Conservation (phyloP, 1,140 invertebrate genomes). For the Psilanteris sp. region DNA sequence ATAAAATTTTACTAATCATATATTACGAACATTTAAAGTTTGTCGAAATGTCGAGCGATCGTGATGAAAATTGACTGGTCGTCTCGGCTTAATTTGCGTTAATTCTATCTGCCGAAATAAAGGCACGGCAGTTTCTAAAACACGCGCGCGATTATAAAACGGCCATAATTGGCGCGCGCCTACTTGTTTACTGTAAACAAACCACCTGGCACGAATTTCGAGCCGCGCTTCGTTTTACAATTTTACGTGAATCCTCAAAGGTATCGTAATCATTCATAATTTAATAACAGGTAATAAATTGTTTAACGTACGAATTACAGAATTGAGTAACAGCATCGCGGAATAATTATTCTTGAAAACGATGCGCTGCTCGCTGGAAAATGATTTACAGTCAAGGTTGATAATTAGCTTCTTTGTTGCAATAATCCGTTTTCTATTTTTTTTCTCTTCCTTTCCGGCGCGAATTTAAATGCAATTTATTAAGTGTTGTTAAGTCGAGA, state of each 20-base stretch:
- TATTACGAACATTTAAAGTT: no score
- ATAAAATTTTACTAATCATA: no score
- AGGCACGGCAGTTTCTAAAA: no score
- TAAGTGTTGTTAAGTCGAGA: no score
- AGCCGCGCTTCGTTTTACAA: slow-evolving; percentile 4
- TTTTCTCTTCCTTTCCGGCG: background rate
- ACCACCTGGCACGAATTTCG: slow-evolving; percentile 11
- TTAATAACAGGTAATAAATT: slow-evolving; percentile 19
- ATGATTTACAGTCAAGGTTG: slow-evolving; percentile 31
- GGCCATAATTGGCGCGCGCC: slow-evolving; percentile 9
- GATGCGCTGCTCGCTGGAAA: slow-evolving; percentile 16
- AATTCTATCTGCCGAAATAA: no score
- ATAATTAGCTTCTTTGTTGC: slow-evolving; percentile 34
- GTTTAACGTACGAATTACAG: slow-evolving; percentile 12
- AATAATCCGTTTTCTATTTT: slow-evolving; percentile 33
- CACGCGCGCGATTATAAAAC: no score
- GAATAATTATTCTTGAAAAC: slow-evolving; percentile 17
- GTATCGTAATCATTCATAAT: slow-evolving; percentile 8
- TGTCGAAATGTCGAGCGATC: no score
- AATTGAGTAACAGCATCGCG: slow-evolving; percentile 16
- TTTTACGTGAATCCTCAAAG: slow-evolving; percentile 14
- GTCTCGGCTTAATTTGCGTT: no score
- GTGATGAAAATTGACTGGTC: no score
- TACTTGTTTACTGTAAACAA: slow-evolving; percentile 14
- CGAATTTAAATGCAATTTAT: no score